phyloP scores from a whole-genome alignment of 2,797 vertebrate species.

The Molossus alvarezi region DNA sequence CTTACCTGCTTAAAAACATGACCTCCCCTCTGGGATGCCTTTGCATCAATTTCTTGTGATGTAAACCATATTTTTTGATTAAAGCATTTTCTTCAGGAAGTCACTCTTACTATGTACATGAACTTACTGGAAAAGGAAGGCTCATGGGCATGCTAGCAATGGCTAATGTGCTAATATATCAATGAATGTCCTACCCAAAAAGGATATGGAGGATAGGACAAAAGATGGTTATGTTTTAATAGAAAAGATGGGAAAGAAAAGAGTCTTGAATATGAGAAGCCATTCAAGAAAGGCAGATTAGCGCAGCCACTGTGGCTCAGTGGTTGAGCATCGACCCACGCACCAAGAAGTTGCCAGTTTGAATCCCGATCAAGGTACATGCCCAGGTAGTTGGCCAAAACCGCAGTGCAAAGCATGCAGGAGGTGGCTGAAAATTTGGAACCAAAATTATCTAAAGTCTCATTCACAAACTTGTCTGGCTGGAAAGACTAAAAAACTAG shows the following conservation, averaged over 20 bases:
- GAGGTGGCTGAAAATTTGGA: not conserved
- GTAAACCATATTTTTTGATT: not conserved
- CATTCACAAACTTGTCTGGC: not conserved
- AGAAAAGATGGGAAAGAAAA: not conserved
- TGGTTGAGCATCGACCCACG: too few species aligned
- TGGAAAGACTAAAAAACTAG: not conserved
- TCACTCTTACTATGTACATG: not conserved
- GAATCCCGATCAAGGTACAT: too few species aligned
- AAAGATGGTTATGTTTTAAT: not conserved
- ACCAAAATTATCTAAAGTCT: not conserved
- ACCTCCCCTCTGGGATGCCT: not conserved
- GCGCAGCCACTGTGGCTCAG: too few species aligned
- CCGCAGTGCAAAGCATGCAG: too few species aligned
- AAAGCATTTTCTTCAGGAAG: conserved; percentile 50
- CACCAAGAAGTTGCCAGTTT: too few species aligned
- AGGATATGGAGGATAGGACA: not conserved
- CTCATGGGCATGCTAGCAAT: not conserved
- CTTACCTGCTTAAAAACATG: conserved; percentile 11
- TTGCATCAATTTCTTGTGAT: conserved; percentile 40
- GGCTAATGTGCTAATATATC: not conserved
- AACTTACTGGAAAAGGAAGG: not conserved
- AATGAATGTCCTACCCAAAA: not conserved
- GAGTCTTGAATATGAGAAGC: not conserved
- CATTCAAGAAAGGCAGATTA: conserved; percentile 8
- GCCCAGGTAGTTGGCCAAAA: too few species aligned